Evolutionary conservation across 2,888 invertebrate genomes (phyloP).

Genomic region (Hydrotaea cyrtoneurina): DNA sequence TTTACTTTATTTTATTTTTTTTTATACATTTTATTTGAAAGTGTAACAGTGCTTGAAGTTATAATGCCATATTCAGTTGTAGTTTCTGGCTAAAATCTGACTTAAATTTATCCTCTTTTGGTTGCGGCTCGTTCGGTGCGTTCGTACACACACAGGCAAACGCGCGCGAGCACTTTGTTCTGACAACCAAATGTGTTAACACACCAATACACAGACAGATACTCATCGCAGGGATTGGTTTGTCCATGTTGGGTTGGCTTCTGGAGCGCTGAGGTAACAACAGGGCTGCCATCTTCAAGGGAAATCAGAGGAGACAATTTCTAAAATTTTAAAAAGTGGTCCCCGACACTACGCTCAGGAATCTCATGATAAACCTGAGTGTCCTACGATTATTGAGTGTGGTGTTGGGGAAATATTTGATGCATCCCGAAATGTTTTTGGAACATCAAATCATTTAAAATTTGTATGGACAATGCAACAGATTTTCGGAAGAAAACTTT

Average conservation of each 20-base stretch:
- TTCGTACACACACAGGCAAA: not conserved
- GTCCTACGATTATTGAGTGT: no score
- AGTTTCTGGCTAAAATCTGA: slow-evolving; percentile 21
- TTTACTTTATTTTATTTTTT: not conserved
- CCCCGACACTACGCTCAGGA: no score
- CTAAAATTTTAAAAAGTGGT: no score
- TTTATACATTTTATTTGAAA: not conserved
- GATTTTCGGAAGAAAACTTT: no score
- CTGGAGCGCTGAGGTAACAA: not conserved
- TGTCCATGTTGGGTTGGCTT: not conserved
- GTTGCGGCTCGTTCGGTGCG: not conserved
- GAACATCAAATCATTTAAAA: no score
- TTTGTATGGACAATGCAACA: no score
- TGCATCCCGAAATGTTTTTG: no score
- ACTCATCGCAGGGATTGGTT: not conserved
- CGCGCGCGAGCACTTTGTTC: not conserved
- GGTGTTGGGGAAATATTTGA: no score
- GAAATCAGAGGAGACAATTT: no score
- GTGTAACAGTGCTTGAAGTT: slow-evolving; percentile 4
- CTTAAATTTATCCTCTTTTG: slow-evolving; percentile 24
- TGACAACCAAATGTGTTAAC: not conserved
- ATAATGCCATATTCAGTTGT: not conserved
- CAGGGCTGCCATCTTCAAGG: no score
- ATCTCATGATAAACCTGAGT: no score
- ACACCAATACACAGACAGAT: not conserved